Base-by-base conservation (phyloP, 2,797 vertebrate species). In the Megaceryle alcyon region DNA sequence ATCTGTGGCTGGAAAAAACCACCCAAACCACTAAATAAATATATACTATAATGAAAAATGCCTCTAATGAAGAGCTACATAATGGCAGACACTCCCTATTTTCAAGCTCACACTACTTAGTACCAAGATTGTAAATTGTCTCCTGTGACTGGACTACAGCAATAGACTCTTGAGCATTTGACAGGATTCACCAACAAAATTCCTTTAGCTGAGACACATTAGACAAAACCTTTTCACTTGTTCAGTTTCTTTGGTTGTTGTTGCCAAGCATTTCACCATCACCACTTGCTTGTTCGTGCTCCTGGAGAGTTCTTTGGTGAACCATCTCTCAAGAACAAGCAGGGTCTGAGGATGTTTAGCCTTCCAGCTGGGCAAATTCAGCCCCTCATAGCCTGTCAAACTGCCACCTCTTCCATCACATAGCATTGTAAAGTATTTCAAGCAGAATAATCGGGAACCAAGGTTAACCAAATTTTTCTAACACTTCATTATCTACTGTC, bases 341-440 rank as follows among this genome's bases (percentile, higher is more conserved):
- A 48, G n/a, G 5, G 17, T 59, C 25, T 9, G 14, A 81, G 37
- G 31, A 37, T n/a, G 15, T 60, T 54, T 5, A 72, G 37, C 48
- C 9, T 59, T 77, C 43, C 77, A 56, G 22, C 20, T 57, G 49
- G 61, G 18, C 21, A 44, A 68, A 88, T 68, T 29, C 35, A 86
- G 48, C 9, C 33, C 10, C 20, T 35, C 14, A 25, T 0, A 10
- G 31, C 39, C 13, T 25, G 21, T 22, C 1, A 0, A 11, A 43
- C 25, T 22, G 7, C 48, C 68, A 73, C 9, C 12, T 73, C 48
- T 68, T 76, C 28, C 9, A 63, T 14, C 39, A 33, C 1, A 4
- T 11, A 56, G 28, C 14, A 56, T 2, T 31, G 25, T 11, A 8
- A 69, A 59, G 14, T 9, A 72, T 35, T 69, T 6, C 4, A 21